Base-by-base conservation (phyloP, 2,888 invertebrate genomes). In the Drosophila fulvimacula region DNA sequence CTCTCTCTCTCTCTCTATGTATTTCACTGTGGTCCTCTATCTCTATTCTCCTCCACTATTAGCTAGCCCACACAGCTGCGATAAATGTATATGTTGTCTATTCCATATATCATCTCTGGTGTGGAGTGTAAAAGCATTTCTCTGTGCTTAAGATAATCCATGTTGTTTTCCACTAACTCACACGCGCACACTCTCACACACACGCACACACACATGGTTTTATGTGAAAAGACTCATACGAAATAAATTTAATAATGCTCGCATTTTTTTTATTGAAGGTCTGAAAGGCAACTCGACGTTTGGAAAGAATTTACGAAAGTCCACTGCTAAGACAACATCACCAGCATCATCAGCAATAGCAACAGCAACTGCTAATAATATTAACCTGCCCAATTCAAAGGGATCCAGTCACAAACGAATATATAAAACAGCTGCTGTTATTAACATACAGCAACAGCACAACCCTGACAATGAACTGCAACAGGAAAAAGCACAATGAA, bases 301-400 rank as follows among this genome's bases (percentile, higher is more conserved):
- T 82, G 91, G 91, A 72, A 91, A 91, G 78, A 91, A 89, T 78
- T 80, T 92, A 73, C 89, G 90, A 77, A 82, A 85, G 76, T 72
- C 82, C 72, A 68, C 74, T 75, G 73, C 73, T 60, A 69, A 32
- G 53, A 68, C 82, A 76, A 70, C 80, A 85, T 69, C 81, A 75
- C 75, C 75, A 82, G 67, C 76, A 81, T 77, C 83, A 77, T 55
- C 83, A 81, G 62, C 76, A 77, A 62, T 65, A 69, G 36, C 71
- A 68, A n/a, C 76, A 68, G 59, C 73, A 61, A 32, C 58, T 49
- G 24, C 52, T 52, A 36, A 48, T 55, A 70, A 41, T 61, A 53
- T 58, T 41, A 57, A 39, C 39, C 55, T 66, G 49, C 74, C 69
- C 68, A 42, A 73, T 68, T 52, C 66, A 66, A 73, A 75, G 67